phyloP scores from a whole-genome alignment of 2,797 vertebrate species.

The Eulemur mongoz region DNA sequence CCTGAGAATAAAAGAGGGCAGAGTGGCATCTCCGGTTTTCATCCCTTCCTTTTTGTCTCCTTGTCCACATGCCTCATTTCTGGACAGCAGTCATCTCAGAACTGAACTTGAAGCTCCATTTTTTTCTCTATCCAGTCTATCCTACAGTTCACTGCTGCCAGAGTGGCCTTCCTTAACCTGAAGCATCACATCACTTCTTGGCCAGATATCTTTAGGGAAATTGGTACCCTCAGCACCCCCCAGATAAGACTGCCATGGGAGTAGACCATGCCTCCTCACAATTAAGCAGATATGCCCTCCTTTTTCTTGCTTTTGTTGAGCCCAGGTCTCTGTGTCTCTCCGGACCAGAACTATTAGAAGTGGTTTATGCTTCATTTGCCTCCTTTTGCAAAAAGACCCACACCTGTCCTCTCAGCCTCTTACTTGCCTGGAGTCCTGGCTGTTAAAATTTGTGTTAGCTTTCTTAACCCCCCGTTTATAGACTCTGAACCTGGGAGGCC shows the following conservation, averaged over 20 bases:
- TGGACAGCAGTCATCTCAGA: neutral
- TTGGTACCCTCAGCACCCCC: neutral
- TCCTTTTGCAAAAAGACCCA: neutral
- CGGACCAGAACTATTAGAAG: neutral
- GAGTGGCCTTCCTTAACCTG: neutral
- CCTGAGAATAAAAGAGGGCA: neutral
- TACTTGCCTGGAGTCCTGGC: neutral
- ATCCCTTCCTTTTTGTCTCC: neutral
- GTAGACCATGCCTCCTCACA: neutral
- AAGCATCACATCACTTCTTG: neutral
- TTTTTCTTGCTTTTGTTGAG: neutral
- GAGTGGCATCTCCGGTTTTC: neutral
- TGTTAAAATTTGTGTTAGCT: neutral
- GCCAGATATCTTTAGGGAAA: neutral
- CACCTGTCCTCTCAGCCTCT: neutral
- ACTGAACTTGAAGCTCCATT: neutral
- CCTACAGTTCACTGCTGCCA: neutral
- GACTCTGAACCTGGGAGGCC: neutral
- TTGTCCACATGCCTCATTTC: neutral
- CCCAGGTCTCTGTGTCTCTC: neutral
- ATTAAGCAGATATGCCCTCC: neutral
- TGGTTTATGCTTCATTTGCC: neutral
- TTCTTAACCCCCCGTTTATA: neutral
- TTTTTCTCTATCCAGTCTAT: neutral
- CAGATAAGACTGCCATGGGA: neutral